These are phyloP conservation scores for Heliornis fulica DNA, from an alignment of 2,113 vertebrate genomes.

Conservation along the genomic window DNA sequence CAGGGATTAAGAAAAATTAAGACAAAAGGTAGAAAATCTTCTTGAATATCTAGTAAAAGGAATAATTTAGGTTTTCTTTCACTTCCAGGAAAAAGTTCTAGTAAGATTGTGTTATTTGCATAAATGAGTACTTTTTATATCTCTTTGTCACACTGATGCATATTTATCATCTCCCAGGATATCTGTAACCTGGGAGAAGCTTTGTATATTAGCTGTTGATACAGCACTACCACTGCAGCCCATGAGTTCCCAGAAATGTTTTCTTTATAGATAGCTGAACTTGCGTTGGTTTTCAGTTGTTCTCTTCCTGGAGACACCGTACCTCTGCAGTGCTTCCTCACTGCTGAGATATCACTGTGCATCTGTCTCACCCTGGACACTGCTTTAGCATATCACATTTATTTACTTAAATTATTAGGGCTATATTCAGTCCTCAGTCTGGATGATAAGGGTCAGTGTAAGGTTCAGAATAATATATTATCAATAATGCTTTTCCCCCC, in stretches of 20 bases:
- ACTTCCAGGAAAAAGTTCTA: background rate
- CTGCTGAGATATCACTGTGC: too few relatives aligned
- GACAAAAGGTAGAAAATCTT: background rate
- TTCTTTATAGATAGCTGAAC: background rate
- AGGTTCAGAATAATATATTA: background rate
- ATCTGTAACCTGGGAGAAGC: background rate
- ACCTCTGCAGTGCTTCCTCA: background rate
- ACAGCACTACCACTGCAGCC: background rate
- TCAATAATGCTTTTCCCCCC: background rate
- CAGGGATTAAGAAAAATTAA: background rate
- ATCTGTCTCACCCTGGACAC: background rate
- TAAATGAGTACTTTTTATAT: background rate
- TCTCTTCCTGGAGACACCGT: background rate
- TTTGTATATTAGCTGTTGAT: background rate
- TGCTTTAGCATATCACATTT: background rate
- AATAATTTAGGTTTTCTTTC: background rate
- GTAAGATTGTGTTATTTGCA: background rate
- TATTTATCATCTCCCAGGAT: background rate
- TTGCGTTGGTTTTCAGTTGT: background rate
- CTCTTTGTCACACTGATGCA: background rate
- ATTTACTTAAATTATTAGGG: background rate
- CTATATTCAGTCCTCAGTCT: background rate
- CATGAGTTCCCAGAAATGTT: background rate
- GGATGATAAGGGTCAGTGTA: background rate
- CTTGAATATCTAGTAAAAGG: background rate